Percentiles rank a stretch among this genome's conserved stretches.
Conservation (phyloP, 2,113 vertebrate species). For the Cyanoderma ruficeps region DNA sequence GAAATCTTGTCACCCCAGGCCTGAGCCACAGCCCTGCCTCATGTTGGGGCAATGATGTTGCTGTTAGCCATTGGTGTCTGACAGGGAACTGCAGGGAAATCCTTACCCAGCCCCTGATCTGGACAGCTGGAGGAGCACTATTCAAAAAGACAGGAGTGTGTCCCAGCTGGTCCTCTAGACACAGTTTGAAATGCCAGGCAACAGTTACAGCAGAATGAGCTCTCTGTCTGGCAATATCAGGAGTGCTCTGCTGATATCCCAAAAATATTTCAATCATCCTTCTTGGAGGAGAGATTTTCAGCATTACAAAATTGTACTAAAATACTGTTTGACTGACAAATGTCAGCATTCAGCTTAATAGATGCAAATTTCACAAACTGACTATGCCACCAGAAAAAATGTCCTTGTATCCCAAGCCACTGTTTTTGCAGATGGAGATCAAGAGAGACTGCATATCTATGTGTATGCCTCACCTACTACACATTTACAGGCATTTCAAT, state of each 20-base stretch:
- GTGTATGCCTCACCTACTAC: background rate
- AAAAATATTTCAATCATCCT: background rate
- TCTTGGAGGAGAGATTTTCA: background rate
- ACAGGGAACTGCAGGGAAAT: background rate
- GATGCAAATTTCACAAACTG: background rate
- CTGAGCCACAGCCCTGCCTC: background rate
- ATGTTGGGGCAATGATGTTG: background rate
- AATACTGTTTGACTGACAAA: background rate
- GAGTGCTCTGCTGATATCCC: background rate
- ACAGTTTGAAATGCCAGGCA: background rate
- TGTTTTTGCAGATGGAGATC: background rate
- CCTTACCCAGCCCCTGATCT: background rate
- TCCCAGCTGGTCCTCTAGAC: background rate
- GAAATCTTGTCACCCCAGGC: background rate
- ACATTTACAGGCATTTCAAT: background rate
- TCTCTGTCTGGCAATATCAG: background rate
- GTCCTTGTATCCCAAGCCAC: background rate
- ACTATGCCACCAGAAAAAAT: background rate
- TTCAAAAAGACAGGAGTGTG: background rate
- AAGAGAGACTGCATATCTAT: background rate
- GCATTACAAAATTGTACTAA: background rate
- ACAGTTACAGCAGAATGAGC: background rate
- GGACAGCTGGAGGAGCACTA: background rate
- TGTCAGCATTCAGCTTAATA: background rate
- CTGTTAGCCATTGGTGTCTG: rapidly evolving